These are phyloP conservation scores for Troides oblongomaculatus DNA, from an alignment of 2,888 invertebrate genomes.

Conservation along the genomic window DNA sequence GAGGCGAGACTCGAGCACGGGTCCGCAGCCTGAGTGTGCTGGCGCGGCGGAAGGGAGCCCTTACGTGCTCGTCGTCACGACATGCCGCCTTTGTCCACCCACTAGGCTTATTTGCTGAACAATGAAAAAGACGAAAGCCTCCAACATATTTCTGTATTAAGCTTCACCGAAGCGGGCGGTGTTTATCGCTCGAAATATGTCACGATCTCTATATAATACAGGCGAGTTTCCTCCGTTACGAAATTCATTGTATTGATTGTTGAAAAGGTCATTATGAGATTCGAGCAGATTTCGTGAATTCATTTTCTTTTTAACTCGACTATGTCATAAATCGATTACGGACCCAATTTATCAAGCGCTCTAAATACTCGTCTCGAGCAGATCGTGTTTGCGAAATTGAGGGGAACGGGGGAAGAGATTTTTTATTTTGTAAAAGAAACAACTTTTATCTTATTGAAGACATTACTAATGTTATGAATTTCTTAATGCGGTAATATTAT, in stretches of 20 bases:
- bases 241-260: constrained; percentile 72
- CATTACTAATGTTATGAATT: not conserved
- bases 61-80: constrained; percentile 73
- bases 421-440: not conserved
- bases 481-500: not conserved
- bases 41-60: constrained; percentile 76
- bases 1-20: constrained; percentile 56
- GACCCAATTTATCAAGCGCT: constrained; percentile 68
- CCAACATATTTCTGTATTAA: constrained; percentile 60
- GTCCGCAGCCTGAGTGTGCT: constrained; percentile 68
- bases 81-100: constrained; percentile 77
- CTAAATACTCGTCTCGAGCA: constrained; percentile 60
- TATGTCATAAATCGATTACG: constrained; percentile 67
- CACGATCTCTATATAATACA: constrained; percentile 58
- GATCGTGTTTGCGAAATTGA: constrained; percentile 58
- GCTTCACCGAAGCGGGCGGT: constrained; percentile 44
- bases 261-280: constrained; percentile 70
- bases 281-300: constrained; percentile 64
- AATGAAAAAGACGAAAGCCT: constrained; percentile 75
- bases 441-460: not conserved
- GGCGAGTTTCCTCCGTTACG: constrained; percentile 50
- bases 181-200: constrained; percentile 56
- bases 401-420: constrained; percentile 51
- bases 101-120: constrained; percentile 80
- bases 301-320: constrained; percentile 63